Base-by-base conservation (phyloP, 2,888 invertebrate species). In the Troides oblongomaculatus region DNA sequence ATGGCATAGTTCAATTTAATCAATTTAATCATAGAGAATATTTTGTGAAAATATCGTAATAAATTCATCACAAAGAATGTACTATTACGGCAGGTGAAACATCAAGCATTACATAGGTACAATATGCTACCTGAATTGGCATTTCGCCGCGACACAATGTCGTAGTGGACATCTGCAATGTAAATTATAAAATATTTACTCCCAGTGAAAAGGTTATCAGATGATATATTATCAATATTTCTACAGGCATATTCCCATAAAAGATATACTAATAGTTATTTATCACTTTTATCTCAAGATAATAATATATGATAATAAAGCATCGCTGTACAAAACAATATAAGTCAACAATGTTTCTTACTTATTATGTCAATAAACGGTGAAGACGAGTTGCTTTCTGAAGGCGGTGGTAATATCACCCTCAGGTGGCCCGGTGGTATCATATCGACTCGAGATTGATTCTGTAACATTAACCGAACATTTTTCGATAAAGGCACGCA, bases 361-460 rank as follows among this genome's bases (percentile, higher is more conserved):
- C 90, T 87, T 74, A 89, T 70, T 43, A 70, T 81, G 72, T 89
- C 89, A 72, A 88, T 81, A 78, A 87, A 89, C 43, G 88, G 84
- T 61, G 90, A 87, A 72, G 90, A 87, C 80, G 88, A 78, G 77
- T 77, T 85, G 63, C 78, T 75, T 17, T 88, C 89, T 73, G 86
- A 79, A 14, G 85, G 74, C 18, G 85, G 75, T 46, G 92, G 90
- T 74, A 92, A 78, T 73, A 92, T 87, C 68, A 92, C 91, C 76
- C 90, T 81, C 57, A 92, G 81, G 72, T 90, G 91, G 66, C 86
- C 81, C 75, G 89, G 77, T 57, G 86, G 83, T 67, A 87, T 79
- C 77, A 80, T 86, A 72, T 92, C 91, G 76, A 77, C 79, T 72
- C 86, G 84, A 74, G 82, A 77, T 74, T 86, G 84, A 77, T 78